Conservation (phyloP, 2,113 vertebrate species). For the Theristicus caerulescens region DNA sequence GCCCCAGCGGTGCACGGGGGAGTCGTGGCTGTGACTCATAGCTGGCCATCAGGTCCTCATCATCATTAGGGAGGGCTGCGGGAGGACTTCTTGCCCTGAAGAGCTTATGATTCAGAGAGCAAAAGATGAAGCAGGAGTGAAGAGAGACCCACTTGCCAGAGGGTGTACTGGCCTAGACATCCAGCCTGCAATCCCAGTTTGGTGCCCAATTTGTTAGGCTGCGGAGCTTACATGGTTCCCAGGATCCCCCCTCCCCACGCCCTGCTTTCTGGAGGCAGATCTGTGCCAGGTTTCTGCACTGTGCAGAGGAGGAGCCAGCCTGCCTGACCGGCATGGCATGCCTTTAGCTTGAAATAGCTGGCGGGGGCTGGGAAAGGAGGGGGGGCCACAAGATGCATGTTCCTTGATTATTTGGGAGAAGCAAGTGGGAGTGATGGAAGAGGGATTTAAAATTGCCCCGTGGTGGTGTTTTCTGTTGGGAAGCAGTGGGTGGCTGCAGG, state of each 20-base stretch:
- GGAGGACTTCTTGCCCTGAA: neutral
- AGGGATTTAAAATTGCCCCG: neutral
- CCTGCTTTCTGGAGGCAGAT: neutral
- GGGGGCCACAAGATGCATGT: neutral
- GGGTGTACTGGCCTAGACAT: neutral
- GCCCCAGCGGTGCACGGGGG: neutral
- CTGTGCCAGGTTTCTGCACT: neutral
- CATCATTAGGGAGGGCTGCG: neutral
- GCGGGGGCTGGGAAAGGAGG: neutral
- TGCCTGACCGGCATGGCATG: neutral
- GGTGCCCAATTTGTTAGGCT: neutral
- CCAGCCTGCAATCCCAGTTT: neutral
- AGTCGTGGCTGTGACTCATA: neutral
- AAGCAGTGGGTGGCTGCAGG: neutral
- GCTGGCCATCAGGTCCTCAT: fast-evolving
- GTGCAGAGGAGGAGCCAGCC: neutral
- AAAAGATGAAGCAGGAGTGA: neutral
- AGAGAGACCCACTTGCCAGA: neutral
- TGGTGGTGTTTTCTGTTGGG: neutral
- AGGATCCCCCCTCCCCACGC: fast-evolving
- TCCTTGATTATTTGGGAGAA: neutral
- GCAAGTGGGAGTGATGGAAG: neutral
- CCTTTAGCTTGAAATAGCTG: neutral
- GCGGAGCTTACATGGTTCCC: neutral
- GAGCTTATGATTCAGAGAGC: neutral